Conservation (phyloP, 2,888 invertebrate species). For the Podabrus alpinus region DNA sequence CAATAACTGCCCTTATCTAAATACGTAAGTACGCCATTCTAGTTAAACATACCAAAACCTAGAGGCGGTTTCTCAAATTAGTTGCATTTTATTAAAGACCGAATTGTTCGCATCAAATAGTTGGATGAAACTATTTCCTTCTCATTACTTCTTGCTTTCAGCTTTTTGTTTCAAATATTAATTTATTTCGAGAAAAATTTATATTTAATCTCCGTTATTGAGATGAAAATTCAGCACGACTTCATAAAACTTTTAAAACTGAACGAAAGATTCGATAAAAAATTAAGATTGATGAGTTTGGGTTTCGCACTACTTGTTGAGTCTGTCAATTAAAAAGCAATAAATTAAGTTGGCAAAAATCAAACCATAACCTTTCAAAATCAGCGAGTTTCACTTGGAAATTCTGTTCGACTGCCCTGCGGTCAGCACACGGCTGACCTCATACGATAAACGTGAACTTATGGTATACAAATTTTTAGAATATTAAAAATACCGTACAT, state of each 20-base stretch:
- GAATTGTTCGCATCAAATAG: not conserved
- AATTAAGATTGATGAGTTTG: not conserved
- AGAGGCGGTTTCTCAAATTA: not conserved
- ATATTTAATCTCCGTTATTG: not conserved
- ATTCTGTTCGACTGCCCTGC: not conserved
- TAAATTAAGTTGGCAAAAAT: not conserved
- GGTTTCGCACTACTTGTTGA: not conserved
- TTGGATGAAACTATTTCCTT: not conserved
- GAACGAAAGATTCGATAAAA: not conserved
- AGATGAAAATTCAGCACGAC: not conserved
- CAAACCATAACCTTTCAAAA: not conserved
- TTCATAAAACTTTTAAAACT: not conserved
- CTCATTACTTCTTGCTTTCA: not conserved
- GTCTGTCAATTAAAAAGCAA: not conserved
- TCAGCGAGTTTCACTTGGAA: too few relatives aligned
- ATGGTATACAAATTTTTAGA: not conserved
- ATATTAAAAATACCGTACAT: not conserved
- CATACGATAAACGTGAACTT: not conserved
- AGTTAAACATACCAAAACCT: not conserved
- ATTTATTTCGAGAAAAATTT: not conserved
- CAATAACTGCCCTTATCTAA: conserved; percentile 3
- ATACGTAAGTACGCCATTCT: not conserved
- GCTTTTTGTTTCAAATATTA: too few relatives aligned
- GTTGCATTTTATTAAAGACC: not conserved
- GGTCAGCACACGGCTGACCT: not conserved